These are phyloP conservation scores for Alfaro cultratus DNA, from an alignment of 2,797 vertebrate genomes.

Conservation along the genomic window DNA sequence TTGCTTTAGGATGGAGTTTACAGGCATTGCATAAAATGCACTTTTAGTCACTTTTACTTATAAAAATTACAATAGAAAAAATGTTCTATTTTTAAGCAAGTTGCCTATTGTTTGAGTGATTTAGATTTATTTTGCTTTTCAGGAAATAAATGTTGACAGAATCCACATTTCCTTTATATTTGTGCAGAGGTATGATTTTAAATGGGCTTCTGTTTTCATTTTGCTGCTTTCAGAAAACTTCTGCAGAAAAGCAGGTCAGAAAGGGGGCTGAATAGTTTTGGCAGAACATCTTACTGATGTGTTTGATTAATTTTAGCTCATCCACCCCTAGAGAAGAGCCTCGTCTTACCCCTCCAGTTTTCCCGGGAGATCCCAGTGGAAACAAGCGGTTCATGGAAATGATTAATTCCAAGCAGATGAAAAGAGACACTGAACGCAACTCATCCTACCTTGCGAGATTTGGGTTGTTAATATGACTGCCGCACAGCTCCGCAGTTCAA, in stretches of 20 bases:
- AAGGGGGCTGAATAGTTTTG: constrained; percentile 40
- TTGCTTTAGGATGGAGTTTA: constrained; percentile 31
- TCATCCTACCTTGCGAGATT: constrained; percentile 43
- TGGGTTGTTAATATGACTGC: constrained; percentile 61
- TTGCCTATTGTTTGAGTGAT: constrained; percentile 47
- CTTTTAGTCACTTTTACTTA: constrained; percentile 36
- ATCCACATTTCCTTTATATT: constrained; percentile 30
- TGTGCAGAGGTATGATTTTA: constrained; percentile 25
- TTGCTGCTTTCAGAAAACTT: constrained; percentile 17
- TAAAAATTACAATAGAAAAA: too few relatives aligned
- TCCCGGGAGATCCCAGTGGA: constrained; percentile 57
- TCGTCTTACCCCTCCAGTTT: constrained; percentile 52
- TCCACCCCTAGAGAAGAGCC: constrained; percentile 47
- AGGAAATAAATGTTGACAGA: constrained; percentile 73
- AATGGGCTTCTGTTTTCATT: constrained; percentile 33
- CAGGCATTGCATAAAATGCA: constrained; percentile 26
- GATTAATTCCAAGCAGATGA: constrained; percentile 63
- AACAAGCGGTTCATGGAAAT: constrained; percentile 73
- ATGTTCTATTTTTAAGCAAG: constrained; percentile 52
- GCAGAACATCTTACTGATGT: constrained; percentile 57
- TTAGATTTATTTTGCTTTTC: constrained; percentile 52
- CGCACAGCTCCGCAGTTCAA: constrained; percentile 50
- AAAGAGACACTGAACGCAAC: constrained; percentile 48
- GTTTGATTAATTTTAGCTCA: constrained; percentile 71
- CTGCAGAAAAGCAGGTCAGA: constrained; percentile 42